phyloP scores from a whole-genome alignment of 1,140 invertebrate species.

The Intoshia linei region DNA sequence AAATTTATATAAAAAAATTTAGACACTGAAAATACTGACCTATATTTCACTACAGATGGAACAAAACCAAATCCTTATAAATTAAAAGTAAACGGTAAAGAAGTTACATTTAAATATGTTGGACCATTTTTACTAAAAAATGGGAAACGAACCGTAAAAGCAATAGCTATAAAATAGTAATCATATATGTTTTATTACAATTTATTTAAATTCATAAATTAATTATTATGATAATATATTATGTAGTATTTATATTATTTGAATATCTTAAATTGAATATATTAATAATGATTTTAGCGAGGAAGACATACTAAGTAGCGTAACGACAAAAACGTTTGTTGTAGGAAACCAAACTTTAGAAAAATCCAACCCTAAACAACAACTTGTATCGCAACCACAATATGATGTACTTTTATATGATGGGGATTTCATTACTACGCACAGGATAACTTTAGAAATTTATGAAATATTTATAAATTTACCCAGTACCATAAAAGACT shows the following conservation, averaged over 20 bases:
- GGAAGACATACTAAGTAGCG: too few species aligned
- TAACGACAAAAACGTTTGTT: too few species aligned
- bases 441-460: too few species aligned
- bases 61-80: slow-evolving; percentile 19
- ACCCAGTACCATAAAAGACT: too few species aligned
- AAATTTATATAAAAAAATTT: too few species aligned
- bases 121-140: slow-evolving; percentile 19
- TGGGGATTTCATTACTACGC: too few species aligned
- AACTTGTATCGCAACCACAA: too few species aligned
- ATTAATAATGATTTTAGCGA: neutral
- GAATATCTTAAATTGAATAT: neutral
- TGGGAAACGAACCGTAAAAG: slow-evolving; percentile 19
- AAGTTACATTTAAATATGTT: slow-evolving; percentile 19
- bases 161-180: slow-evolving; percentile 16
- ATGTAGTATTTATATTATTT: neutral
- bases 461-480: too few species aligned
- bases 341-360: too few species aligned
- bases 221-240: neutral
- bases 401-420: neutral
- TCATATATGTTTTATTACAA: neutral
- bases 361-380: too few species aligned
- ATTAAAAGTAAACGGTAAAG: slow-evolving; percentile 13
- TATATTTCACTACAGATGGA: slow-evolving; percentile 23
- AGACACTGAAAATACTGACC: slow-evolving; percentile 17
- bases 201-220: too few species aligned